Evolutionary conservation across 2,797 vertebrate genomes (phyloP), one percentile per base, ranked within the genome.

Genomic region (Malurus leucopterus): DNA sequence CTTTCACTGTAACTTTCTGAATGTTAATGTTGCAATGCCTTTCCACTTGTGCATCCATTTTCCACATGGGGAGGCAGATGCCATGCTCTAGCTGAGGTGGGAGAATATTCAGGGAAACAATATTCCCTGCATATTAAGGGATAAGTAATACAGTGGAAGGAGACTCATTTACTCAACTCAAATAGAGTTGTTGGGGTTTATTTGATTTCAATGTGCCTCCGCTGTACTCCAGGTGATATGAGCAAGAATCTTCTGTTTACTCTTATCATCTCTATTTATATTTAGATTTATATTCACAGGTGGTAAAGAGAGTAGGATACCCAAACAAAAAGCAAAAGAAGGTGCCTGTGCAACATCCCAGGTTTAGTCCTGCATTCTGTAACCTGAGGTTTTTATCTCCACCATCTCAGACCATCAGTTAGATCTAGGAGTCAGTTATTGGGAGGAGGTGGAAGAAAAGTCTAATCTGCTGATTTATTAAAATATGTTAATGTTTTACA

Each of bases 391-490:
- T 76, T 78, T 73, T 77, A 64, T 32, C 53, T 80, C 51, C n/a
- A 41, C 38, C 73, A 81, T 55, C 58, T 93, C 63, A 72, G 29
- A 47, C 8, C 12, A 82, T 51, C 20, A 32, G 19, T 36, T 67
- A 71, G 20, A 54, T 30, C 50, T 40, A 50, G 43, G 64, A 89
- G 38, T 55, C 68, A 69, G 11, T 49, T 38, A 69, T 3, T n/a
- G n/a, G 30, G 29, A 81, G 72, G 43, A 81, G 43, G 71, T 68
- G 40, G 71, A 92, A 89, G 44, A 81, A 65, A 63, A 89, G 38
- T 21, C 11, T 88, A 30, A 87, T 59, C 55, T 88, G 30, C 21
- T 79, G 68, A 78, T 88, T 89, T 92, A 84, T 93, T 87, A 93
- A 84, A 73, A 82, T 73, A 86, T 79, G 80, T 11, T 89, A 89